Evolutionary conservation across 2,888 invertebrate genomes (phyloP).

Genomic region (Agrenia bidenticulata): DNA sequence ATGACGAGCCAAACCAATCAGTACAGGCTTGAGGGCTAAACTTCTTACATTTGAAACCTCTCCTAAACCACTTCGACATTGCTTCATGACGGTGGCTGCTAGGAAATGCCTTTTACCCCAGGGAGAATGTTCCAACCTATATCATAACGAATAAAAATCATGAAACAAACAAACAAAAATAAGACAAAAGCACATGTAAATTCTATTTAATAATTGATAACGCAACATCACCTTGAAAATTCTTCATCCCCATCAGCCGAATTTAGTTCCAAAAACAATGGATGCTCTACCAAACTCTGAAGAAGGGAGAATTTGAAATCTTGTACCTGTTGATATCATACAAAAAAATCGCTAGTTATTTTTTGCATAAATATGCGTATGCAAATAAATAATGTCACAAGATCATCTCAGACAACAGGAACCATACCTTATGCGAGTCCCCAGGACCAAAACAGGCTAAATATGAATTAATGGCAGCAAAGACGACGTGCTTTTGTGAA

Average conservation of each 20-base stretch:
- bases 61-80: constrained; percentile 50
- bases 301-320: constrained; percentile 50
- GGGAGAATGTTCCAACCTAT: constrained; percentile 45
- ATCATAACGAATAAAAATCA: too few relatives aligned
- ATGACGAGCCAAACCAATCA: constrained; percentile 45
- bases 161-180: constrained; percentile 4
- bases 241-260: constrained; percentile 49
- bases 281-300: constrained; percentile 49
- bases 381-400: too few relatives aligned
- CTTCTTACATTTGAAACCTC: constrained; percentile 51
- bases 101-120: constrained; percentile 52
- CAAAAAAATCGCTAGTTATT: not conserved
- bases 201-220: constrained; percentile 12
- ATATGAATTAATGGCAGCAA: constrained; percentile 50
- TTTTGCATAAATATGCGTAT: too few relatives aligned
- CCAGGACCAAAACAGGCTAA: constrained; percentile 53
- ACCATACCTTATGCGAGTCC: constrained; percentile 49
- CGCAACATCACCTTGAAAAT: constrained; percentile 24
- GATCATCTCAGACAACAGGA: too few relatives aligned
- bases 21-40: constrained; percentile 49
- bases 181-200: too few relatives aligned
- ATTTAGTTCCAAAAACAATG: constrained; percentile 50
- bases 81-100: constrained; percentile 52
- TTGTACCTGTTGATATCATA: constrained; percentile 42
- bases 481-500: constrained; percentile 48